Conservation (phyloP, 1,140 invertebrate species). For the Mactra quadrangularis region DNA sequence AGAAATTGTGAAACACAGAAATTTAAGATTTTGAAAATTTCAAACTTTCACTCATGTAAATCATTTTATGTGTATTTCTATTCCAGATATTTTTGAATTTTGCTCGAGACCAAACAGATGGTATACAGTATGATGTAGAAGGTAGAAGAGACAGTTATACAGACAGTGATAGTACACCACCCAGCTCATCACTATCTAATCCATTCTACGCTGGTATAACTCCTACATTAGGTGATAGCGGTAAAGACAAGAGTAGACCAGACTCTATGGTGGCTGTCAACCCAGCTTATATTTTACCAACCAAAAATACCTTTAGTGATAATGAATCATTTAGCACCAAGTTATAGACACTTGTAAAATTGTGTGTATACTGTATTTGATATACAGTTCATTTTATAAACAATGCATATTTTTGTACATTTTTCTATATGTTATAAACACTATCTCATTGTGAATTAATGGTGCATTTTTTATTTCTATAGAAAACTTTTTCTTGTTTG, state of each 20-base stretch:
- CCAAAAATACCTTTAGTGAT: constrained; percentile 18
- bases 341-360: no score
- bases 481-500: no score
- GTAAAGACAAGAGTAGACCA: not conserved
- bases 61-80: no score
- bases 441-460: no score
- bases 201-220: not conserved
- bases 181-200: not conserved
- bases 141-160: constrained; percentile 33
- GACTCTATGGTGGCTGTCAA: not conserved
- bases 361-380: no score
- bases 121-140: constrained; percentile 44
- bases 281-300: not conserved
- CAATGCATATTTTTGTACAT: no score
- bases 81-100: constrained; percentile 77
- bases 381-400: no score
- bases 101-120: constrained; percentile 74
- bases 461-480: no score
- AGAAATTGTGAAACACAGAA: no score
- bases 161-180: constrained; percentile 10
- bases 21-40: no score
- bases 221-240: not conserved
- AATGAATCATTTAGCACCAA: not conserved
- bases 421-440: no score
- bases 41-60: no score